These are phyloP conservation scores for Pasiphila rectangulata DNA, from an alignment of 2,888 invertebrate genomes.

Conservation along the genomic window DNA sequence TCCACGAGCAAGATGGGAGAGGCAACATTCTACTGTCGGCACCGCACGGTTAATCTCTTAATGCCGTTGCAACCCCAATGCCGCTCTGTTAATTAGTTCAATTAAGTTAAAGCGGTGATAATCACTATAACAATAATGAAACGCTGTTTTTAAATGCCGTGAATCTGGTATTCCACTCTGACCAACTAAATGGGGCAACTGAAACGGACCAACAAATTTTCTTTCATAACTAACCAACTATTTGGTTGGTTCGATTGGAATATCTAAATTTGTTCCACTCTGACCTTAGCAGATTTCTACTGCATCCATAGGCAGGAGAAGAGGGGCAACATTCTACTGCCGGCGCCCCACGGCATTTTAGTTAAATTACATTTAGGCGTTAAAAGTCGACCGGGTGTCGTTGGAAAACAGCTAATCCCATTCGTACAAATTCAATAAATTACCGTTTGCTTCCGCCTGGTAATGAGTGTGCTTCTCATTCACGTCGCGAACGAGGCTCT, in stretches of 20 bases:
- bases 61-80: not conserved
- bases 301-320: no score
- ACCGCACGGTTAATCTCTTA: not conserved
- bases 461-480: slow-evolving; percentile 59
- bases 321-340: no score
- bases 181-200: no score
- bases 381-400: slow-evolving; percentile 1
- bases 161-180: no score
- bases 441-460: slow-evolving; percentile 38
- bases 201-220: no score
- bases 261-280: no score
- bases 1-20: no score
- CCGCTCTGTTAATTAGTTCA: not conserved
- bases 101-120: not conserved
- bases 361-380: slow-evolving; percentile 4
- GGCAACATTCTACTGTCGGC: no score
- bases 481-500: slow-evolving; percentile 48
- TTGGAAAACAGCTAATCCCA: slow-evolving; percentile 26
- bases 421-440: slow-evolving; percentile 41
- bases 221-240: no score
- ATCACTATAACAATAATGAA: not conserved
- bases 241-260: no score
- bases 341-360: not conserved
- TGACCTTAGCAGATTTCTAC: no score
- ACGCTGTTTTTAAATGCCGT: not conserved